phyloP scores from a whole-genome alignment of 2,888 invertebrate species.

The Lepidocyrtinus sp. region DNA sequence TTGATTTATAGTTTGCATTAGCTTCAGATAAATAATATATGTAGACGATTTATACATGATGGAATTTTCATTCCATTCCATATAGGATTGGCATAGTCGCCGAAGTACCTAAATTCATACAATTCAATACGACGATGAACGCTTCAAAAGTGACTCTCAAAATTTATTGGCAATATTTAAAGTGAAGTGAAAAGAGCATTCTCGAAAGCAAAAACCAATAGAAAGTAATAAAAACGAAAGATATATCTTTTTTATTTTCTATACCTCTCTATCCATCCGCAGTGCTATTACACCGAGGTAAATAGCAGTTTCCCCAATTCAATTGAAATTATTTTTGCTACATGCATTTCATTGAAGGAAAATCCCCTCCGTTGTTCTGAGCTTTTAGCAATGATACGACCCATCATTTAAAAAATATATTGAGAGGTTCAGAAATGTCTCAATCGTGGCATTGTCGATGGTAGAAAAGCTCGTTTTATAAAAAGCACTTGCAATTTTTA shows the following conservation, averaged over 20 bases:
- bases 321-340: conserved; percentile 52
- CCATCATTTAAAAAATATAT: background rate
- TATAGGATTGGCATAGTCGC: background rate
- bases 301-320: too few species aligned
- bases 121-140: conserved; percentile 65
- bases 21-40: conserved; percentile 31
- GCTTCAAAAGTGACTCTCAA: conserved; percentile 69
- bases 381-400: conserved; percentile 17
- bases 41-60: too few species aligned
- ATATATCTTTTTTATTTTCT: conserved; percentile 1
- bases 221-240: conserved; percentile 8
- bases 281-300: too few species aligned
- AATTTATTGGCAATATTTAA: conserved; percentile 70
- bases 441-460: background rate
- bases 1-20: conserved; percentile 56
- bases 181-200: conserved; percentile 64
- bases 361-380: conserved; percentile 28
- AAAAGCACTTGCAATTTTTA: conserved; percentile 8
- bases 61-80: background rate
- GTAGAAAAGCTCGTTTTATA: background rate
- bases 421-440: background rate
- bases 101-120: conserved; percentile 10
- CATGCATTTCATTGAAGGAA: conserved; percentile 47
- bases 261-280: background rate
- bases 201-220: conserved; percentile 5